A percentile compares a stretch with the other conserved stretches of the same genome.
These are phyloP conservation scores for Rhagoletis pomonella DNA, from an alignment of 1,140 invertebrate genomes.

Conservation along the genomic window DNA sequence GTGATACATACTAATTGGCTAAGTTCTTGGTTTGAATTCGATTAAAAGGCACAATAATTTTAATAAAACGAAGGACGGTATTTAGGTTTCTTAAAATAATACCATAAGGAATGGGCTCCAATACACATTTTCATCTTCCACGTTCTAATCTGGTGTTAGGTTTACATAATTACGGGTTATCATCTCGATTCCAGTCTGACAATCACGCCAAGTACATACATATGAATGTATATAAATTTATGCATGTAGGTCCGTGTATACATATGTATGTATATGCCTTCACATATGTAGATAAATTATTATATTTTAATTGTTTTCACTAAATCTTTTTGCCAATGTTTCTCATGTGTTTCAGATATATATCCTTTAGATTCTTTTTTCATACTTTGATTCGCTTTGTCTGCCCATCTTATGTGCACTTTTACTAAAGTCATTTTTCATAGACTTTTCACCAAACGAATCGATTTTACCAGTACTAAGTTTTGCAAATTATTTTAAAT, in stretches of 20 bases:
- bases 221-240: too few relatives aligned
- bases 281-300: background rate
- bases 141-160: background rate
- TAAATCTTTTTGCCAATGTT: background rate
- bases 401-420: background rate
- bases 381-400: slow-evolving; percentile 11
- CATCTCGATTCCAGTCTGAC: background rate
- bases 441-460: background rate
- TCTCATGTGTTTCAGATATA: background rate
- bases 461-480: background rate
- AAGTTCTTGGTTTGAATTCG: background rate
- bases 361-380: slow-evolving; percentile 13
- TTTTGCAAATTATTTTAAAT: slow-evolving; percentile 9
- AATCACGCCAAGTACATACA: too few relatives aligned
- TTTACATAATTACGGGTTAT: slow-evolving; percentile 24
- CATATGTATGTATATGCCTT: background rate
- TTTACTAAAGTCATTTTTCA: slow-evolving; percentile 25
- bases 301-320: background rate
- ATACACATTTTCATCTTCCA: too few relatives aligned
- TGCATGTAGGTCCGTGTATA: too few relatives aligned
- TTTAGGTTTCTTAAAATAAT: background rate
- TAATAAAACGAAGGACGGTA: slow-evolving; percentile 1
- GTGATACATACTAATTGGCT: background rate
- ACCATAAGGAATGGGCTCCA: too few relatives aligned
- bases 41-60: slow-evolving; percentile 12